These are phyloP conservation scores for Colaptes auratus DNA, from an alignment of 2,113 vertebrate genomes.

Conservation along the genomic window DNA sequence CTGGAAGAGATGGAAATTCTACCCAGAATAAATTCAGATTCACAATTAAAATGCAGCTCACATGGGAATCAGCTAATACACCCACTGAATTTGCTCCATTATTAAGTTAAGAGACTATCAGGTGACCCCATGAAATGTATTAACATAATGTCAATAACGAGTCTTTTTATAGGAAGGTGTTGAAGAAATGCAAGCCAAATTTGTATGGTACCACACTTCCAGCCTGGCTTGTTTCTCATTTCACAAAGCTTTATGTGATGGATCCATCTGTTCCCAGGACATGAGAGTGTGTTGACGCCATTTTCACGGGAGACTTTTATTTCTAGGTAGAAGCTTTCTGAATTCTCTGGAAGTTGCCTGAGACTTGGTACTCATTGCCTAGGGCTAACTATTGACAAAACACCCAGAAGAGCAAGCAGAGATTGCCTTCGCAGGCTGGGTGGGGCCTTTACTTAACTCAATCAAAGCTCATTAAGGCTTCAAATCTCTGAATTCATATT, in stretches of 20 bases:
- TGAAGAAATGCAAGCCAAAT: constrained; percentile 25
- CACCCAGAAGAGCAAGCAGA: background rate
- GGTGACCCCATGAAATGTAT: constrained; percentile 51
- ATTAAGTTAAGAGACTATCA: constrained; percentile 43
- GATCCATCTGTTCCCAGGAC: constrained; percentile 63
- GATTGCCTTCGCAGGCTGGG: constrained; percentile 26
- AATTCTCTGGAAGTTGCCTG: constrained; percentile 14
- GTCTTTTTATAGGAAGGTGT: constrained; percentile 40
- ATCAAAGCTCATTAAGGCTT: constrained; percentile 67
- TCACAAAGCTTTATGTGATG: constrained; percentile 26
- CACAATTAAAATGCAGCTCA: constrained; percentile 39
- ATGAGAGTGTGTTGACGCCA: constrained; percentile 1
- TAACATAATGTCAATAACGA: constrained; percentile 64
- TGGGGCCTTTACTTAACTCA: constrained; percentile 37
- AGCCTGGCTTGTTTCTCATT: background rate
- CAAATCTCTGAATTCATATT: constrained; percentile 61
- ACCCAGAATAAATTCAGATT: constrained; percentile 21
- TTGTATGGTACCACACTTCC: background rate
- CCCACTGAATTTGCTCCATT: constrained; percentile 48
- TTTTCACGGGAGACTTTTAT: constrained; percentile 31
- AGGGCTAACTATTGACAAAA: constrained; percentile 22
- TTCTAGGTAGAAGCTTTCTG: constrained; percentile 30
- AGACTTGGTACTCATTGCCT: constrained; percentile 13
- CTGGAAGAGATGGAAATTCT: constrained; percentile 28
- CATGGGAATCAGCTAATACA: background rate